phyloP scores from a whole-genome alignment of 2,113 vertebrate genomes.

The Neolamprologus hecqui region DNA sequence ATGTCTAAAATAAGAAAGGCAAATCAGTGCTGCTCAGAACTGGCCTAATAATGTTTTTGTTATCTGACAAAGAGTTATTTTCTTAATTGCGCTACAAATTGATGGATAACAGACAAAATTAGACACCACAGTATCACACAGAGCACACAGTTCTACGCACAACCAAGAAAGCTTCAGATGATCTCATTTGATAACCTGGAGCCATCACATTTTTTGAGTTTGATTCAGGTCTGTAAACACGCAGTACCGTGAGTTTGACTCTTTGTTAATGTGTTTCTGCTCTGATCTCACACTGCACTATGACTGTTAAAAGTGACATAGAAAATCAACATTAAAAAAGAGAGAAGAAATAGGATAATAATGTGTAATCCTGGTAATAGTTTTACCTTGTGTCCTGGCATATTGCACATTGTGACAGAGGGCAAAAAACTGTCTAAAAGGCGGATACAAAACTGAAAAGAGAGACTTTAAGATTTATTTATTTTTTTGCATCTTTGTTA shows the following conservation, averaged over 20 bases:
- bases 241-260: neutral
- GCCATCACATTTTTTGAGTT: neutral
- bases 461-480: neutral
- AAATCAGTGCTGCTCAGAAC: conserved; percentile 6
- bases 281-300: neutral
- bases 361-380: neutral
- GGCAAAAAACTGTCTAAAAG: neutral
- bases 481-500: neutral
- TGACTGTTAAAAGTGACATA: neutral
- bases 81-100: neutral
- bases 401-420: neutral
- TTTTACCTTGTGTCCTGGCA: neutral
- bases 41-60: neutral
- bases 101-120: neutral
- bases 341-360: neutral
- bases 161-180: neutral
- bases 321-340: neutral
- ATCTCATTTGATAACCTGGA: neutral
- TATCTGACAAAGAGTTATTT: neutral
- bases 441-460: neutral
- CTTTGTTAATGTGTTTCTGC: neutral
- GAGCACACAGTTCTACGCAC: neutral
- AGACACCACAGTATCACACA: neutral
- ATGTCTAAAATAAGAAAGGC: conserved; percentile 38
- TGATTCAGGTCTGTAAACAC: neutral